Percentiles rank a stretch among this genome's conserved stretches.
These are phyloP conservation scores for Sinocyclocheilus anshuiensis DNA, from an alignment of 2,113 vertebrate genomes.

Conservation along the genomic window DNA sequence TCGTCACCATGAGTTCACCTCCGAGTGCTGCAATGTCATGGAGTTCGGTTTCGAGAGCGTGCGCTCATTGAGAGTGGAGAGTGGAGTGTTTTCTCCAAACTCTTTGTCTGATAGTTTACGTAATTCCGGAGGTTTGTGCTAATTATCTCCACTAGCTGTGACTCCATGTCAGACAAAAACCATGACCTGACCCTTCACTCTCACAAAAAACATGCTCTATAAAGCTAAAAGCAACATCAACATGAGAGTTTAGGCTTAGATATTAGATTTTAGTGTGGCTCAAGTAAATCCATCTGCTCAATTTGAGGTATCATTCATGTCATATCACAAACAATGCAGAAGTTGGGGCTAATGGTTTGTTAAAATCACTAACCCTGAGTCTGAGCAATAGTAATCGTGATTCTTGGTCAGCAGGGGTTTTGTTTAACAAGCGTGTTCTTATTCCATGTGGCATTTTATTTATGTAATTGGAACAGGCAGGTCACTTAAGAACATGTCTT, in stretches of 20 bases:
- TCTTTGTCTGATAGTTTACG: background rate
- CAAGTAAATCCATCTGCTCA: background rate
- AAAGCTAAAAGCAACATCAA: background rate
- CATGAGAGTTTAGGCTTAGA: background rate
- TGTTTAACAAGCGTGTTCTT: background rate
- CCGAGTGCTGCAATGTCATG: slow-evolving; percentile 86
- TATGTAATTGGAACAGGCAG: background rate
- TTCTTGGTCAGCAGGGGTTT: background rate
- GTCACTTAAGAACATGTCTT: background rate
- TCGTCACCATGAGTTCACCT: slow-evolving; percentile 87
- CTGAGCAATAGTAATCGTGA: background rate
- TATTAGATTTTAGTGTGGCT: background rate
- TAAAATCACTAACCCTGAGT: background rate
- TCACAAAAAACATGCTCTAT: background rate
- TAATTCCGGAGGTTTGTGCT: background rate
- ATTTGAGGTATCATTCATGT: background rate
- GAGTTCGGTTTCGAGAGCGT: slow-evolving; percentile 88
- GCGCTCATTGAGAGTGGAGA: slow-evolving; percentile 88
- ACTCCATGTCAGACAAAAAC: background rate
- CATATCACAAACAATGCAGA: background rate
- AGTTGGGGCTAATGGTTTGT: background rate
- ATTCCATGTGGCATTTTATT: background rate
- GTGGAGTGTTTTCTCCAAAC: slow-evolving; percentile 75
- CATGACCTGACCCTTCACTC: background rate
- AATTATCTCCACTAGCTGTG: background rate